A percentile compares a stretch with the other conserved stretches of the same genome.
phyloP scores from a whole-genome alignment of 1,140 invertebrate species.

The Pachypsylla venusta region DNA sequence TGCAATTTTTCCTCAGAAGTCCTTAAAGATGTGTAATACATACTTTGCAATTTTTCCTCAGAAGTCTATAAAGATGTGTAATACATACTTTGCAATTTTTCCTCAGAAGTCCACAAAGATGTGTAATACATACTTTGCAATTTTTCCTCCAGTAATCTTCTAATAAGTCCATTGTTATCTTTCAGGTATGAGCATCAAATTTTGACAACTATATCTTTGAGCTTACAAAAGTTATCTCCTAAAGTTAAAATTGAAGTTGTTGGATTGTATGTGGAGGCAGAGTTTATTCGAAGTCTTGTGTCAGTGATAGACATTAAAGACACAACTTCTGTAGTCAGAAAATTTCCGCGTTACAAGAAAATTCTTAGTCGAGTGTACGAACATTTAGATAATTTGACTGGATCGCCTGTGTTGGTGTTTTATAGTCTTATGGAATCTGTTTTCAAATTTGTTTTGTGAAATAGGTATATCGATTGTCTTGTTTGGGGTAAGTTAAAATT shows the following conservation, averaged over 20 bases:
- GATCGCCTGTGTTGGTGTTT: background rate
- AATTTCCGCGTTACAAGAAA: background rate
- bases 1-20: no score
- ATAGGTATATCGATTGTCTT: no score
- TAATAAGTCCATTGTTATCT: constrained; percentile 19
- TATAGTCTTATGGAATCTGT: background rate
- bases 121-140: no score
- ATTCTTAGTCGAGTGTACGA: background rate
- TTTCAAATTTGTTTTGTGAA: constrained; percentile 1
- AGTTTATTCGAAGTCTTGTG: constrained; percentile 31
- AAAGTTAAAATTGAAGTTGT: constrained; percentile 33
- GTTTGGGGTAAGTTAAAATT: no score
- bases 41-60: no score
- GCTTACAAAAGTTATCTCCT: constrained; percentile 31
- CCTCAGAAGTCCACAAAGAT: no score
- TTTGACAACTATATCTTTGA: constrained; percentile 28
- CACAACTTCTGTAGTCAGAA: background rate
- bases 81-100: no score
- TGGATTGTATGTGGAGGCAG: constrained; percentile 30
- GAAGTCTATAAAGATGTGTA: no score
- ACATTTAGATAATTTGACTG: background rate
- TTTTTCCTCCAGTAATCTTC: no score
- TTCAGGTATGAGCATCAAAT: constrained; percentile 26
- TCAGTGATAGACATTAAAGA: constrained; percentile 28
- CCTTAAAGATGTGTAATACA: no score